Conservation (phyloP, 2,113 vertebrate genomes). For the Cyanistes caeruleus region DNA sequence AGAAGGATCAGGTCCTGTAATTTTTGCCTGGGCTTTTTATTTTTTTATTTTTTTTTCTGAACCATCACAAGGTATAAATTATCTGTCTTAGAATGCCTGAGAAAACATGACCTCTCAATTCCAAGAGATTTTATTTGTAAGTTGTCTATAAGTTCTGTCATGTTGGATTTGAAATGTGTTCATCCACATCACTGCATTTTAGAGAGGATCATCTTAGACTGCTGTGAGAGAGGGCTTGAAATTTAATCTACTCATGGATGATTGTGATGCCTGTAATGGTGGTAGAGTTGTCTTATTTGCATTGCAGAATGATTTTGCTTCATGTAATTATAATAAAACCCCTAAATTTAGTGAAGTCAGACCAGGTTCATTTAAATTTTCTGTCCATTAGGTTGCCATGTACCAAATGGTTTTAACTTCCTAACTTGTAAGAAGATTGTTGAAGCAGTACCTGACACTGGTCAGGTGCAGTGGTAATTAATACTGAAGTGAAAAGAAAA, state of each 20-base stretch:
- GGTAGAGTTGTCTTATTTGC: neutral
- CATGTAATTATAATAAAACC: neutral
- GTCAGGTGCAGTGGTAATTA: neutral
- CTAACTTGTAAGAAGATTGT: neutral
- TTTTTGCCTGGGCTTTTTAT: neutral
- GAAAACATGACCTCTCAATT: slow-evolving; percentile 6
- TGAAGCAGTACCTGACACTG: neutral
- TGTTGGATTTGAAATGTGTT: neutral
- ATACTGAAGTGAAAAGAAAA: neutral
- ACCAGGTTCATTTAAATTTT: neutral
- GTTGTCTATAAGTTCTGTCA: neutral
- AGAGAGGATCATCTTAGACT: neutral
- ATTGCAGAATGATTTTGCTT: slow-evolving; percentile 8
- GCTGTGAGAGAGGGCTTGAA: neutral
- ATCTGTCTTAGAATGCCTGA: slow-evolving; percentile 20
- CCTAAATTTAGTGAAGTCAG: neutral
- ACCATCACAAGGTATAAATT: neutral
- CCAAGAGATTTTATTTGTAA: slow-evolving; percentile 38
- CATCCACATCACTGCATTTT: neutral
- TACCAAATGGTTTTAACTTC: neutral
- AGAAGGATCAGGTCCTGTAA: neutral
- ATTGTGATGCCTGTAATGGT: neutral
- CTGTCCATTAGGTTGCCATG: neutral
- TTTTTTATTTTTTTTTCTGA: neutral
- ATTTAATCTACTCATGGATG: neutral